phyloP scores from a whole-genome alignment of 2,797 vertebrate genomes.

The Myiotriccus ornatus region DNA sequence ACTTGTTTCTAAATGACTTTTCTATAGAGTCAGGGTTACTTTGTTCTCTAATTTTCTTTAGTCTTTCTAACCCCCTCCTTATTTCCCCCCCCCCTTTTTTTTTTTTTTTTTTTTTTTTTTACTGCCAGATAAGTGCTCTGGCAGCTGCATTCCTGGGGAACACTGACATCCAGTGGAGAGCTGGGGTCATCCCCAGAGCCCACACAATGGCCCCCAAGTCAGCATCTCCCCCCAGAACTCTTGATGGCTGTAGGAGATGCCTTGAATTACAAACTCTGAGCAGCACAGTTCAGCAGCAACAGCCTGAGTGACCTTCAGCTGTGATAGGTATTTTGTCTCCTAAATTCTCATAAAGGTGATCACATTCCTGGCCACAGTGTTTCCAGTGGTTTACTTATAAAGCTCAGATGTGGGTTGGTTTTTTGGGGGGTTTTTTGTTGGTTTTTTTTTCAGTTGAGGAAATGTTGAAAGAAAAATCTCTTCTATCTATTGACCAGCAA shows the following conservation, averaged over 20 bases:
- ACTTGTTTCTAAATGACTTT: constrained; percentile 48
- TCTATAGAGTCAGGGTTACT: constrained; percentile 59
- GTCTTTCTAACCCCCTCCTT: background rate
- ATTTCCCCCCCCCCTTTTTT: background rate
- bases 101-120: constrained; percentile 67
- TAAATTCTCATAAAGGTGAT: background rate
- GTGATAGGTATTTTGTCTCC: background rate
- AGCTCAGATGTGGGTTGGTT: background rate
- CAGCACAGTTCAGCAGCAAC: background rate
- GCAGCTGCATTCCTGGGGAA: constrained; percentile 74
- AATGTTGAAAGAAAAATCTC: background rate
- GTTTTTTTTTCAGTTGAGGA: background rate
- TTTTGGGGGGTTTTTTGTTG: too few species aligned
- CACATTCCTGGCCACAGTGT: background rate
- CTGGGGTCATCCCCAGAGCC: constrained; percentile 62
- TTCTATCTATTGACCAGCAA: background rate
- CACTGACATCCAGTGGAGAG: constrained; percentile 79
- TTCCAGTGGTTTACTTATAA: background rate
- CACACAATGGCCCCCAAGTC: background rate
- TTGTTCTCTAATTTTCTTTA: constrained; percentile 19
- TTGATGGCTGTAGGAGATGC: fast-evolving
- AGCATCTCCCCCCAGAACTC: background rate
- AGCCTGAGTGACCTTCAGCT: background rate
- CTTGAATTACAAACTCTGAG: background rate
- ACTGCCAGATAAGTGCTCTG: constrained; percentile 73